phyloP scores from a whole-genome alignment of 1,140 invertebrate genomes.

The Scaptomyza graminum region DNA sequence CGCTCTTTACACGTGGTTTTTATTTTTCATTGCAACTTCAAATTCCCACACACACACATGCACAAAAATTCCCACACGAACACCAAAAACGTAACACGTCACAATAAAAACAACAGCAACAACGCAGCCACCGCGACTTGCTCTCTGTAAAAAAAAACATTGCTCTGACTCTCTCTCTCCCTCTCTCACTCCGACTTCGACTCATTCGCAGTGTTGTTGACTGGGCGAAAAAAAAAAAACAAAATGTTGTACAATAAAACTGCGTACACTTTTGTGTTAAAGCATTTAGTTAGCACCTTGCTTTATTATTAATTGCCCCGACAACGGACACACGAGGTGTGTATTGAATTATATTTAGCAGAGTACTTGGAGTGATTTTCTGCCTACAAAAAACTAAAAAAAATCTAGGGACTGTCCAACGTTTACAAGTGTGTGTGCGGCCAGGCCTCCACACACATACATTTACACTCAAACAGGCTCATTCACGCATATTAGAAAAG shows the following conservation, averaged over 20 bases:
- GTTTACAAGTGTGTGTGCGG: conserved; percentile 46
- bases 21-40: conserved; percentile 62
- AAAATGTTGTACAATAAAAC: conserved; percentile 39
- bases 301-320: conserved; percentile 42
- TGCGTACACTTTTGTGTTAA: conserved; percentile 26
- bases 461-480: neutral
- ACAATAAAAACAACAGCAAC: conserved; percentile 35
- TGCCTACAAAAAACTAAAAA: conserved; percentile 16
- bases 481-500: conserved; percentile 40
- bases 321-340: conserved; percentile 8
- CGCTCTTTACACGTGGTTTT: conserved; percentile 62
- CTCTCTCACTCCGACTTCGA: conserved; percentile 2
- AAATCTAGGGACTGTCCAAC: conserved; percentile 13
- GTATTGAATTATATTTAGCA: conserved; percentile 38
- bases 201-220: conserved; percentile 16
- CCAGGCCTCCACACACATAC: conserved; percentile 50
- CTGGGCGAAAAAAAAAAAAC: conserved; percentile 20
- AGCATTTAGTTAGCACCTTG: conserved; percentile 51
- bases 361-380: conserved; percentile 16
- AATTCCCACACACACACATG: conserved; percentile 61
- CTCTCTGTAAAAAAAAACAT: conserved; percentile 17
- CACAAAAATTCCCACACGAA: conserved; percentile 35
- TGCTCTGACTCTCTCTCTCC: neutral
- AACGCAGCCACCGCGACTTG: neutral
- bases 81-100: conserved; percentile 63